These are phyloP conservation scores for Sebastolobus alascanus DNA, from an alignment of 2,797 vertebrate species.

Conservation along the genomic window DNA sequence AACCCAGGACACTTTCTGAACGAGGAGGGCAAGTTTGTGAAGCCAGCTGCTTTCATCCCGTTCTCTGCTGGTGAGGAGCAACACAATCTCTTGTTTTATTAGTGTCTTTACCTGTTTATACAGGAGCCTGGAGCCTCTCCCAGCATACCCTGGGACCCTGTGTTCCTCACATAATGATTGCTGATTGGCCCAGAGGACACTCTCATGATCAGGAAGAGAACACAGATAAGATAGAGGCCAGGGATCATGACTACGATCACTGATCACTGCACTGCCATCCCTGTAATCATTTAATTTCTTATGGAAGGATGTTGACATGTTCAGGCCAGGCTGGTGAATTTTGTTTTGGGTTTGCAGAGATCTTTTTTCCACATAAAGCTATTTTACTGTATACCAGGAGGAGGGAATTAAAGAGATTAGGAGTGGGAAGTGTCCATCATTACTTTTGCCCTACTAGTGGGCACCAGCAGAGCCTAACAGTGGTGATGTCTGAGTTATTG, in stretches of 20 bases:
- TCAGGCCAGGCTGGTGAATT: too few relatives aligned
- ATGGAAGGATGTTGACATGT: too few relatives aligned
- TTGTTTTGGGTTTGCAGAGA: too few relatives aligned
- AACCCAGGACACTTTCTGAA: slow-evolving; percentile 89
- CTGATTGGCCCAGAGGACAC: neutral
- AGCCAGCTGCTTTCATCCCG: slow-evolving; percentile 83
- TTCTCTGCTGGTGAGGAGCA: slow-evolving; percentile 74
- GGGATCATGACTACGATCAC: neutral
- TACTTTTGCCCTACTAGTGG: neutral
- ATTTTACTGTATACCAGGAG: neutral
- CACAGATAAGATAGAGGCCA: neutral
- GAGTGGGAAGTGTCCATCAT: neutral
- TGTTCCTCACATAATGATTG: neutral
- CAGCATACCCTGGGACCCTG: neutral
- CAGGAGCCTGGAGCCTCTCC: neutral
- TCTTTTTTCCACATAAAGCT: too few relatives aligned
- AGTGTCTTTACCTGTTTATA: neutral
- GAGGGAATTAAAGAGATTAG: neutral
- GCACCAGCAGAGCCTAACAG: neutral
- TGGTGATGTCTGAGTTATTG: neutral
- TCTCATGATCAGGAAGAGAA: too few relatives aligned
- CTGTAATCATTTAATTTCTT: neutral
- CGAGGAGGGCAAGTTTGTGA: slow-evolving; percentile 85
- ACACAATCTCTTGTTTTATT: fast-evolving
- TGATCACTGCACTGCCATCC: neutral